Conservation (phyloP, 2,888 invertebrate species). For the Scaeva pyrastri region DNA sequence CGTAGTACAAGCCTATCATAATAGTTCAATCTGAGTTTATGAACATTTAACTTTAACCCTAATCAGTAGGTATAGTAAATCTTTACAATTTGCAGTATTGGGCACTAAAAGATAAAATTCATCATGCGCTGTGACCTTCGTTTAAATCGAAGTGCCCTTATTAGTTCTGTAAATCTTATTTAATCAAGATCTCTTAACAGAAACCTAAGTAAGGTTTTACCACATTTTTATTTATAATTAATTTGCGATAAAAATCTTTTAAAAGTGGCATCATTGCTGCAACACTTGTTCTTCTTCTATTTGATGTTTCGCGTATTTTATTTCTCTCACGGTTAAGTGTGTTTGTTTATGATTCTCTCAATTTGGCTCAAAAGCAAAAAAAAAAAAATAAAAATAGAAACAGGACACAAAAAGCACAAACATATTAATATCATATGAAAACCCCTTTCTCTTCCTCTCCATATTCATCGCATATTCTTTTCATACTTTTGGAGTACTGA, state of each 20-base stretch:
- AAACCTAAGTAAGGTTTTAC: background rate
- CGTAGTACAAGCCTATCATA: no score
- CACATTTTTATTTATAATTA: background rate
- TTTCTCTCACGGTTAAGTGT: slow-evolving; percentile 50
- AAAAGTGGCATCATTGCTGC: slow-evolving; percentile 9
- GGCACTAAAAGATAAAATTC: no score
- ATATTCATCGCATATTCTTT: background rate
- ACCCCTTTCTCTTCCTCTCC: background rate
- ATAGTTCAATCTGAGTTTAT: no score
- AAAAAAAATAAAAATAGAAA: slow-evolving; percentile 16
- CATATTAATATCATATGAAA: slow-evolving; percentile 20
- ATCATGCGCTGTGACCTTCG: no score
- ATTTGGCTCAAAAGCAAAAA: slow-evolving; percentile 27
- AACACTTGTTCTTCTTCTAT: background rate
- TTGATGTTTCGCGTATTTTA: slow-evolving; percentile 19
- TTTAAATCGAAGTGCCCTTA: no score
- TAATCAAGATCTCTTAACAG: background rate
- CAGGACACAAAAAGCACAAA: slow-evolving; percentile 13
- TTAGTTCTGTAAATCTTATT: background rate
- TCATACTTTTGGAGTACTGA: slow-evolving; percentile 46
- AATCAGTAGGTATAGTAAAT: no score
- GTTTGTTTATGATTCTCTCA: slow-evolving; percentile 43
- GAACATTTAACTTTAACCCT: no score
- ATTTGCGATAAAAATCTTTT: background rate
- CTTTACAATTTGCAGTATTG: no score